A percentile compares a stretch with the other conserved stretches of the same genome.
Evolutionary conservation across 2,797 vertebrate species (phyloP).

Genomic region (Scomberomorus guttatus): DNA sequence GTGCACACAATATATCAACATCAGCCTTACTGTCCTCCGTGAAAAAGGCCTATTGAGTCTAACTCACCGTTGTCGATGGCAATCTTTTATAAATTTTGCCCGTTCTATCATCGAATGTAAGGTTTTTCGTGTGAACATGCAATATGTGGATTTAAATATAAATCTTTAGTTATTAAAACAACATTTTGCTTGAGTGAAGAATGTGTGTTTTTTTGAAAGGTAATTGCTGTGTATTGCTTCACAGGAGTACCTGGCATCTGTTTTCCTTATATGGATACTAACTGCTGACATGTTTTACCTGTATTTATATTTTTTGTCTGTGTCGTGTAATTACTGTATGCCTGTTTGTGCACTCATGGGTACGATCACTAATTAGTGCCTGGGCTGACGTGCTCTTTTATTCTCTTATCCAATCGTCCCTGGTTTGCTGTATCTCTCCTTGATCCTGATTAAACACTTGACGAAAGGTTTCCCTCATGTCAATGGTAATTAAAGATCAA

Average conservation of each 20-base stretch:
- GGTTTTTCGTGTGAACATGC: neutral
- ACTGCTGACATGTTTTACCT: neutral
- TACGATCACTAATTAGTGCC: conserved; percentile 20
- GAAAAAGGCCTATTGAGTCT: no score
- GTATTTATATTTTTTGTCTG: neutral
- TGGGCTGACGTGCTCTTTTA: neutral
- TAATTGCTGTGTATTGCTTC: neutral
- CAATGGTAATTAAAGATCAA: neutral
- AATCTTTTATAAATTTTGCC: neutral
- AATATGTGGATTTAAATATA: neutral
- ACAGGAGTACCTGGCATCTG: neutral
- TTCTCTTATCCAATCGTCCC: neutral
- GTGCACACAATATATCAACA: no score
- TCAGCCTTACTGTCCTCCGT: no score
- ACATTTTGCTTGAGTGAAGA: no score
- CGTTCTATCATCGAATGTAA: neutral
- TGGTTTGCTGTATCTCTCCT: neutral
- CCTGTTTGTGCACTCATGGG: neutral
- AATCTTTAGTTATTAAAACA: neutral
- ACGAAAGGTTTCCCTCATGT: neutral
- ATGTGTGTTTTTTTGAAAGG: neutral
- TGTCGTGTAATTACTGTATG: neutral
- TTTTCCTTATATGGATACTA: neutral
- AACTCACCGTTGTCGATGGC: neutral
- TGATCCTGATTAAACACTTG: neutral